Percentiles rank a stretch among this genome's conserved stretches.
Evolutionary conservation across 2,797 vertebrate genomes (phyloP).

Genomic region (Coluber constrictor): DNA sequence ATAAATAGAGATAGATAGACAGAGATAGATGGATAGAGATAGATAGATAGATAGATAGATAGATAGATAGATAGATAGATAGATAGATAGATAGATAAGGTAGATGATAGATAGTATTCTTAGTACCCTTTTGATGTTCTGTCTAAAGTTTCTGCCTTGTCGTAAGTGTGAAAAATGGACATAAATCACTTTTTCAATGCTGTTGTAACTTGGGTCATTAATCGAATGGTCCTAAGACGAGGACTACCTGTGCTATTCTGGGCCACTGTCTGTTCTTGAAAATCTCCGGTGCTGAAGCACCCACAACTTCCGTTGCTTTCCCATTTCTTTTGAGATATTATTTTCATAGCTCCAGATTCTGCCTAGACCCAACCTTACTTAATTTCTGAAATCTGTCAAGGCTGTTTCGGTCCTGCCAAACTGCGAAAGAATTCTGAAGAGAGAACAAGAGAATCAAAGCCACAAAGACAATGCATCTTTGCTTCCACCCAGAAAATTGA

Average conservation of each 20-base stretch:
- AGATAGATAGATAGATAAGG: too few relatives aligned
- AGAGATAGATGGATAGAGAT: too few relatives aligned
- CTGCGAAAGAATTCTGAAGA: not conserved
- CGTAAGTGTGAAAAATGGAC: too few relatives aligned
- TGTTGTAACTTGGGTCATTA: not conserved
- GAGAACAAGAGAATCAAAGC: not conserved
- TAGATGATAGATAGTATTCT: too few relatives aligned
- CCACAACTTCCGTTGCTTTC: not conserved
- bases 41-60: too few relatives aligned
- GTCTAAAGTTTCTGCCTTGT: not conserved
- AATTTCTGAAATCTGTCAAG: not conserved
- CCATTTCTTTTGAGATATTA: not conserved
- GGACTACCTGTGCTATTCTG: too few relatives aligned
- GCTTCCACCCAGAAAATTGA: not conserved
- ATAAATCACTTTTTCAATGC: not conserved
- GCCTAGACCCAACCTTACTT: not conserved
- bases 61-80: too few relatives aligned
- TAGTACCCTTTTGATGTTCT: not conserved
- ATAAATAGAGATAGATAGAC: too few relatives aligned
- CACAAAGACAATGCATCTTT: not conserved
- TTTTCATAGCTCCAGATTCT: not conserved
- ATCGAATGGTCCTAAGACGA: not conserved
- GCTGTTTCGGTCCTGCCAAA: not conserved
- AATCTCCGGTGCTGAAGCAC: not conserved
- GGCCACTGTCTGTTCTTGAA: too few relatives aligned